Base-by-base conservation (phyloP, 2,888 invertebrate species). In the Cantharis nigra region DNA sequence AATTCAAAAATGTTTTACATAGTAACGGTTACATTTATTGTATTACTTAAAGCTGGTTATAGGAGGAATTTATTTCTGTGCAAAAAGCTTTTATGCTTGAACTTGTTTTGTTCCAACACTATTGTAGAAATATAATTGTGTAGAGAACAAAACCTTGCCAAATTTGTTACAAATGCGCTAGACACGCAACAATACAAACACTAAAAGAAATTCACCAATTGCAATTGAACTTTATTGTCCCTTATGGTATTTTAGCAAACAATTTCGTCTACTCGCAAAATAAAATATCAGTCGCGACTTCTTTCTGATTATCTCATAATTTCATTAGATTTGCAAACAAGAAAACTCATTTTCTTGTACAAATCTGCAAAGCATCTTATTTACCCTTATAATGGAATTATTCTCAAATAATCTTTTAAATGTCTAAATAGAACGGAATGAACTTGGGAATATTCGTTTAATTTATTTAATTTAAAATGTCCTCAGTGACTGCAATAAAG, bases 51-150 rank as follows among this genome's bases (percentile, higher is more conserved):
- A 69, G 69, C 30, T 33, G 30, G 30, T 28, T 69, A 65, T 65
- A 63, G 65, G 20, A 30, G 64, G 49, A 63, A 75, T 75, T 75
- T 70, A 71, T 70, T 75, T 70, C 70, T 20, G 33, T 64, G 71
- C 75, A 75, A 75, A 75, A 75, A 75, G 70, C 75, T 75, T 75
- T 75, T 75, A 75, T 62, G 67, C 63, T 65, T 63, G 75, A 18
- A 20, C 28, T 70, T 75, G 70, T 75, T 75, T 71, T 75, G 75
- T 75, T 75, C 70, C 64, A 70, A 63, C 70, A 75, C 75, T 70
- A 75, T 75, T 75, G 75, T 75, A 75, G 30, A 64, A 75, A 75
- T 70, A 75, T 75, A 75, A 75, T 71, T 75, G 75, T 75, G 26
- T 75, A 70, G 10, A 26, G 70, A 71, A 75, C 75, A 75, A 75